Percentiles rank a stretch among this genome's conserved stretches.
Evolutionary conservation across 2,797 vertebrate genomes (phyloP).

Genomic region (Sebastes paucispinis): DNA sequence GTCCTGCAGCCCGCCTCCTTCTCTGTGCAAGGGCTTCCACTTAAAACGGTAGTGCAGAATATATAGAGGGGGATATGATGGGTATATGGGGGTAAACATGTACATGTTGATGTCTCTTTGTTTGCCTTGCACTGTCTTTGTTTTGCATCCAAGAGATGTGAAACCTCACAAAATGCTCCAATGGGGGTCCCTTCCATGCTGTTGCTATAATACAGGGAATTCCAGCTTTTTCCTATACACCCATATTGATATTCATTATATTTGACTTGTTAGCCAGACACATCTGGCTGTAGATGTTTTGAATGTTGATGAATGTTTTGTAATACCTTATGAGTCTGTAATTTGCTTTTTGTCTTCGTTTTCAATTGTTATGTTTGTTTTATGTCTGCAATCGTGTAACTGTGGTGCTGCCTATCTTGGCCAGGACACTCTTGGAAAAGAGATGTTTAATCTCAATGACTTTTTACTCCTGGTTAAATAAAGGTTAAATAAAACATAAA

Average conservation of each 20-base stretch:
- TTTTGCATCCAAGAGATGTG: background rate
- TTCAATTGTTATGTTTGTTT: too few relatives aligned
- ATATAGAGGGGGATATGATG: background rate
- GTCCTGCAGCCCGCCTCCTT: conserved; percentile 37
- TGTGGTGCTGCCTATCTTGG: too few relatives aligned
- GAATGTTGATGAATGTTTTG: too few relatives aligned
- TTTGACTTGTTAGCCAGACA: background rate
- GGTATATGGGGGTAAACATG: background rate
- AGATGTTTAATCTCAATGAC: too few relatives aligned
- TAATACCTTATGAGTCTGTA: too few relatives aligned
- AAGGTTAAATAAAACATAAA: too few relatives aligned
- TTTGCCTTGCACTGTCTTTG: background rate
- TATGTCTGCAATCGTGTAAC: too few relatives aligned
- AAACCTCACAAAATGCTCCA: conserved; percentile 1
- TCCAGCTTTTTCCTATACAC: background rate
- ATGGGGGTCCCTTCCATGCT: background rate
- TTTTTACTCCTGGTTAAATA: too few relatives aligned
- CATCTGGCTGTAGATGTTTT: too few relatives aligned
- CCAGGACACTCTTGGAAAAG: too few relatives aligned
- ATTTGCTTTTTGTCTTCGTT: too few relatives aligned
- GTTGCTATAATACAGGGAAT: background rate
- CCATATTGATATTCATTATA: background rate
- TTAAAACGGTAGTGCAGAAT: conserved; percentile 15
- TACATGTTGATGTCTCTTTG: background rate
- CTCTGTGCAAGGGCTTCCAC: conserved; percentile 13